Evolutionary conservation across 30 jellyfish, hydroid and myxozoan species (phyloP).

Genomic region (Sanderia malayensis): DNA sequence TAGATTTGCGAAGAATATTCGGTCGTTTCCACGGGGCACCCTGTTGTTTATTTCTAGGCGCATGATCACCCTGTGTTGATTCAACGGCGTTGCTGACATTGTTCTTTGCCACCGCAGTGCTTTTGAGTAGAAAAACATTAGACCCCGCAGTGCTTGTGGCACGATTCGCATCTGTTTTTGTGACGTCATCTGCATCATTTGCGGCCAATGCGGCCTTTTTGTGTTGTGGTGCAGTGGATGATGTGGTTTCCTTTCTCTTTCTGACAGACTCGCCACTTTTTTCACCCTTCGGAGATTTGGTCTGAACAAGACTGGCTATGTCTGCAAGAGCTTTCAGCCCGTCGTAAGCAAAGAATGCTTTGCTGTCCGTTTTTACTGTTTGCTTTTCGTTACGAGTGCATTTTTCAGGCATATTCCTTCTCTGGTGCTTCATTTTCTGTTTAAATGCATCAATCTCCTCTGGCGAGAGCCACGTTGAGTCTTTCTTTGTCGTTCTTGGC

Average conservation of each 20-base stretch:
- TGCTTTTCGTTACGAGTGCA: no score
- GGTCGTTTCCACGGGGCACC: constrained; percentile 52
- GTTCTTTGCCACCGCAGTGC: no score
- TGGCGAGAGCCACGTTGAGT: no score
- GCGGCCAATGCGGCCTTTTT: no score
- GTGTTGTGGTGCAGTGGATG: no score
- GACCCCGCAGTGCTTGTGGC: no score
- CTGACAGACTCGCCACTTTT: not conserved
- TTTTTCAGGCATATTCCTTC: no score
- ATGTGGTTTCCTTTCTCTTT: no score
- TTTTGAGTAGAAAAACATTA: no score
- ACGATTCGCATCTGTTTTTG: no score
- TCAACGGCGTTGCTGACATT: not conserved
- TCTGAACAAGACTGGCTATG: constrained; percentile 45
- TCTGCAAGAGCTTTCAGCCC: constrained; percentile 60
- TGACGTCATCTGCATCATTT: no score
- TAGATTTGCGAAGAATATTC: constrained; percentile 40
- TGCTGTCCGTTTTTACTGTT: not conserved
- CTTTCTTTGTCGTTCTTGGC: no score
- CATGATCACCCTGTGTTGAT: not conserved
- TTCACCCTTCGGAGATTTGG: not conserved
- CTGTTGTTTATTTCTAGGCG: not conserved
- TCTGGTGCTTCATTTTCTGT: not conserved
- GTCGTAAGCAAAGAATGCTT: constrained; percentile 16
- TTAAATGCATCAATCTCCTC: not conserved